Conservation (phyloP, 2,888 invertebrate species). For the Alviniconcha strummeri region DNA sequence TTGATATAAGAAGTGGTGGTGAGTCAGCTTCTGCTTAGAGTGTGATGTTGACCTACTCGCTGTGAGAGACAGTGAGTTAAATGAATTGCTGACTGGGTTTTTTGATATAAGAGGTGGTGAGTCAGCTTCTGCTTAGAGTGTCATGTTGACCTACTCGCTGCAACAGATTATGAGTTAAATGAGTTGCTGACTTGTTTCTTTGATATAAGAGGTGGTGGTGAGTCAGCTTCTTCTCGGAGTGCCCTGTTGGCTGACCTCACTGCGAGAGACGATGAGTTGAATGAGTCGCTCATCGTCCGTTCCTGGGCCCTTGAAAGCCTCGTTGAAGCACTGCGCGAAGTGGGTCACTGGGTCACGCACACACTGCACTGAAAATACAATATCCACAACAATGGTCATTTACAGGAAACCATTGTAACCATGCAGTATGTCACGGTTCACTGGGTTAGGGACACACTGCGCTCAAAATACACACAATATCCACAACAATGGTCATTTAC, state of each 20-base stretch:
- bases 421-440: not conserved
- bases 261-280: conserved; percentile 52
- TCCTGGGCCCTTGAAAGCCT: conserved; percentile 50
- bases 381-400: too few species aligned
- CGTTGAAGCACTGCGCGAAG: conserved; percentile 51
- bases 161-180: too few species aligned
- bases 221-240: not conserved
- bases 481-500: too few species aligned
- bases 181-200: too few species aligned
- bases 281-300: conserved; percentile 56
- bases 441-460: not conserved
- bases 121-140: too few species aligned
- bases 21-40: not conserved
- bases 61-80: too few species aligned
- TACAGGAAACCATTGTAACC: not conserved
- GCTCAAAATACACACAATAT: not conserved
- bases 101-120: too few species aligned
- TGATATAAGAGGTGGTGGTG: too few species aligned
- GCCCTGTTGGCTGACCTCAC: conserved; percentile 45
- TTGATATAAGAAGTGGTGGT: too few species aligned
- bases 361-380: conserved; percentile 43
- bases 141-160: too few species aligned
- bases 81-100: too few species aligned
- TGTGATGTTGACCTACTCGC: too few species aligned
- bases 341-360: conserved; percentile 49